A percentile compares a stretch with the other conserved stretches of the same genome.
Conservation (phyloP, 2,797 vertebrate genomes). For the Serranus cabrilla region DNA sequence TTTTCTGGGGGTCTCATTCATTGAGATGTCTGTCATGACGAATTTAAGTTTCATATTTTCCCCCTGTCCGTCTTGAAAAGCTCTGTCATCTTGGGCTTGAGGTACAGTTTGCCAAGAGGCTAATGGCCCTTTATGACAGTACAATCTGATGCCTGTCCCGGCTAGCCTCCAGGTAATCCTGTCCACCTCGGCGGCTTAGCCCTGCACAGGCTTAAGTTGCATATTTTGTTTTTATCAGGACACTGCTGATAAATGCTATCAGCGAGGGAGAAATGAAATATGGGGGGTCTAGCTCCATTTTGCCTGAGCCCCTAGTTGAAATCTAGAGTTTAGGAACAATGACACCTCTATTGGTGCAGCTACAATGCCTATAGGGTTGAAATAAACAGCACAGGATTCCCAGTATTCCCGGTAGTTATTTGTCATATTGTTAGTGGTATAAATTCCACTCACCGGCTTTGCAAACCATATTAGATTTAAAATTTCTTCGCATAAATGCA, state of each 20-base stretch:
- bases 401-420: background rate
- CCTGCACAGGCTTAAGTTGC: slow-evolving; percentile 98
- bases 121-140: slow-evolving; percentile 92
- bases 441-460: slow-evolving; percentile 28
- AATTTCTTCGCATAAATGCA: slow-evolving; percentile 60
- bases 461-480: slow-evolving; percentile 36
- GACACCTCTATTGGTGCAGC: slow-evolving; percentile 74
- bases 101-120: slow-evolving; percentile 94
- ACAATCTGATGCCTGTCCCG: slow-evolving; percentile 95
- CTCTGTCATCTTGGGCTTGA: slow-evolving; percentile 97
- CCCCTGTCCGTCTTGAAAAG: slow-evolving; percentile 94
- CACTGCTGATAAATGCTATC: slow-evolving; percentile 99
- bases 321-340: slow-evolving; percentile 75
- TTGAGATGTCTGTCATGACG: slow-evolving; percentile 96
- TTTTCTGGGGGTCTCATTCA: slow-evolving; percentile 77
- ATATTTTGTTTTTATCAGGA: slow-evolving; percentile 97
- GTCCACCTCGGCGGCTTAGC: slow-evolving; percentile 91
- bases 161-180: slow-evolving; percentile 93
- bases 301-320: slow-evolving; percentile 60
- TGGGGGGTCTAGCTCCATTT: slow-evolving; percentile 91
- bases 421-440: slow-evolving; percentile 2
- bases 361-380: slow-evolving; percentile 9
- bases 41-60: slow-evolving; percentile 98
- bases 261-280: slow-evolving; percentile 97
- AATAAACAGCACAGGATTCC: slow-evolving; percentile 25